Conservation (phyloP, 2,888 invertebrate genomes). For the Drosophila basisetae region DNA sequence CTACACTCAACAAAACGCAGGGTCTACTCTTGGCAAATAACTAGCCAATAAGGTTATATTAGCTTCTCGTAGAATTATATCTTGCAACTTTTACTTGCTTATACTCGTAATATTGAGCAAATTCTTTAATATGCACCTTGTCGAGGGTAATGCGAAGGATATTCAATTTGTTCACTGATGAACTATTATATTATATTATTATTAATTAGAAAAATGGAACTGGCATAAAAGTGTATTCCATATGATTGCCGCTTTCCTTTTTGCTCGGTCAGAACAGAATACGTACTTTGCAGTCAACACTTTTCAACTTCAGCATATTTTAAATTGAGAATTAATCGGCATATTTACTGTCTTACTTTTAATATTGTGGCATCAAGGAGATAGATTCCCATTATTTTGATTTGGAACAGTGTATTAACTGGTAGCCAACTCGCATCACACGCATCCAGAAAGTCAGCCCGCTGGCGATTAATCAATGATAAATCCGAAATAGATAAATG, state of each 20-base stretch:
- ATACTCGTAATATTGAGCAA: too few relatives aligned
- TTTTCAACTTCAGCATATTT: not conserved
- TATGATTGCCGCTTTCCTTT: not conserved
- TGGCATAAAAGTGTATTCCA: not conserved
- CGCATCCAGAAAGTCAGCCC: conserved; percentile 53
- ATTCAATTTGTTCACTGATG: not conserved
- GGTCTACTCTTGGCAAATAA: not conserved
- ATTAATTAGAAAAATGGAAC: not conserved
- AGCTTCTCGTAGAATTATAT: not conserved
- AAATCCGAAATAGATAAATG: conserved; percentile 82
- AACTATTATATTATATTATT: not conserved
- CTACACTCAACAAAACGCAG: conserved; percentile 36
- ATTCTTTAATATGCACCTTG: too few relatives aligned
- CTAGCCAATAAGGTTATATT: not conserved
- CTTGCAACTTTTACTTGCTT: not conserved
- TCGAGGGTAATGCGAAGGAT: too few relatives aligned
- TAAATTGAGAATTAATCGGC: not conserved
- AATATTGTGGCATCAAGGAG: not conserved
- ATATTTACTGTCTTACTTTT: not conserved
- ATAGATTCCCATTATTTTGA: not conserved
- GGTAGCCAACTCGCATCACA: conserved; percentile 56
- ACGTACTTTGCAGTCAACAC: not conserved
- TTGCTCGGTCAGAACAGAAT: not conserved
- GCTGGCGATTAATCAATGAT: conserved; percentile 81
- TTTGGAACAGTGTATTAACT: conserved; percentile 35